phyloP scores from a whole-genome alignment of 2,797 vertebrate genomes.

The Picus viridis region DNA sequence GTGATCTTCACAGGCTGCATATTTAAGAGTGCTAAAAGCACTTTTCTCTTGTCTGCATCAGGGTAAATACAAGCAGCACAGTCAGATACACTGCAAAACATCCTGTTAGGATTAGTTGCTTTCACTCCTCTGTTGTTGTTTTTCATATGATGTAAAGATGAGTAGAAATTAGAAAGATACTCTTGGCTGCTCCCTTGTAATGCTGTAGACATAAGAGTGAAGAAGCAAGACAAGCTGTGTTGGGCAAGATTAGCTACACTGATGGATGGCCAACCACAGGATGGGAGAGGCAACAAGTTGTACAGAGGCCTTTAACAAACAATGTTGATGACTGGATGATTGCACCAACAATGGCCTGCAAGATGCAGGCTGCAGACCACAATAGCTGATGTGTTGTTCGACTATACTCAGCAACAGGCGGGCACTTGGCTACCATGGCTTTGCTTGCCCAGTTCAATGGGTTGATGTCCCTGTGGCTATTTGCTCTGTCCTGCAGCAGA shows the following conservation, averaged over 20 bases:
- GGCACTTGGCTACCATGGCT: background rate
- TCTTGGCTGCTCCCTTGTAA: background rate
- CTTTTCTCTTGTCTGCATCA: background rate
- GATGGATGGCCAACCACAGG: rapidly evolving
- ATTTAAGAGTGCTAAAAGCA: background rate
- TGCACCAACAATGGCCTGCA: rapidly evolving
- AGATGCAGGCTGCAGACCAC: too few relatives aligned
- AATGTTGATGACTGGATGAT: too few relatives aligned
- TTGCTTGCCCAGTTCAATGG: background rate
- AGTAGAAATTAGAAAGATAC: background rate
- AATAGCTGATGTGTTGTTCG: background rate
- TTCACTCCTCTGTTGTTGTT: background rate
- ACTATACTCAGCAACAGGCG: rapidly evolving
- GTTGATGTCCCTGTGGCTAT: rapidly evolving
- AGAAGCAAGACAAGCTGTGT: background rate
- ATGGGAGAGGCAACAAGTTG: background rate
- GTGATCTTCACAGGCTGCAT: background rate
- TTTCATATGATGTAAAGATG: background rate
- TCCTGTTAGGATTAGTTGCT: background rate
- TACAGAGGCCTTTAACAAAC: background rate
- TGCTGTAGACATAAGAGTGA: background rate
- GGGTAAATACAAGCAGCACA: background rate
- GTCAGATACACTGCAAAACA: background rate
- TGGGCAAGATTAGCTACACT: rapidly evolving
- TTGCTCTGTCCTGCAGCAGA: background rate